Conservation (phyloP, 1,140 invertebrate species). For the Harlomillsia oculata region DNA sequence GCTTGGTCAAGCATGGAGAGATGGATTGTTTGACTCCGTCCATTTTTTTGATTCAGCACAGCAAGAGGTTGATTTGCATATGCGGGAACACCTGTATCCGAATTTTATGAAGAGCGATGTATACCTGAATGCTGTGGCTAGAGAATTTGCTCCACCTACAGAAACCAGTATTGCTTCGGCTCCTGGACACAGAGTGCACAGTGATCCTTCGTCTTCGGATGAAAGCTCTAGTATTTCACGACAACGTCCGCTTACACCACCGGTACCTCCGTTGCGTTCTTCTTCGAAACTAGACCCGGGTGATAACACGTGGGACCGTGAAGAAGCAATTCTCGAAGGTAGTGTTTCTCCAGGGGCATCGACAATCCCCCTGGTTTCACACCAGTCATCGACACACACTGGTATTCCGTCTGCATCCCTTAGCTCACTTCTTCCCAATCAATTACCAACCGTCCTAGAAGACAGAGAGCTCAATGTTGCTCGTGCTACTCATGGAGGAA, state of each 20-base stretch:
- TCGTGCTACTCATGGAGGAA: background rate
- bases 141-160: constrained; percentile 5
- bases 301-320: constrained; percentile 25
- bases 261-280: constrained; percentile 38
- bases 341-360: background rate
- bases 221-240: background rate
- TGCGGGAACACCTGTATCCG: constrained; percentile 75
- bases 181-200: constrained; percentile 1
- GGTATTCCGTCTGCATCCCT: background rate
- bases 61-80: constrained; percentile 64
- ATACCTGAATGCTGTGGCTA: constrained; percentile 51
- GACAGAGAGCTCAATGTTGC: constrained; percentile 16
- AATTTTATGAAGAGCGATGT: constrained; percentile 83
- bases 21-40: constrained; percentile 30
- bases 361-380: too few species aligned
- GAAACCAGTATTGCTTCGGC: background rate
- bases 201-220: background rate
- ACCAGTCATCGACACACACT: background rate
- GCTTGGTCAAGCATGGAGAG: constrained; percentile 8
- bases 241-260: constrained; percentile 42
- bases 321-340: background rate
- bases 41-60: constrained; percentile 59
- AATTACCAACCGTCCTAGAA: constrained; percentile 24
- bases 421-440: constrained; percentile 9
- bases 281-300: constrained; percentile 30